Evolutionary conservation across 2,113 vertebrate species (phyloP).

Genomic region (Psittacara wagleri): DNA sequence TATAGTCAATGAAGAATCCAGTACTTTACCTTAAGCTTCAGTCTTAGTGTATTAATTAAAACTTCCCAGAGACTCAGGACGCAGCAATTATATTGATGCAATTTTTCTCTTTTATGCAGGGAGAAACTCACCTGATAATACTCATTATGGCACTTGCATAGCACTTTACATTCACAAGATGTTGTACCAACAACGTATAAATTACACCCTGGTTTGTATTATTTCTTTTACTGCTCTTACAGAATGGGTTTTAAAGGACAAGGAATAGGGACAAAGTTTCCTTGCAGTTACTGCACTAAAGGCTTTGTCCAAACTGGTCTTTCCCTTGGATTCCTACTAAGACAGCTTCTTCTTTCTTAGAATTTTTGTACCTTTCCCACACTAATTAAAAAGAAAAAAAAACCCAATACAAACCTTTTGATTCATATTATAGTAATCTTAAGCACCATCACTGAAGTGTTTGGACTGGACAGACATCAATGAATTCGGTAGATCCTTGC

Average conservation of each 20-base stretch:
- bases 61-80: not conserved
- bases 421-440: not conserved
- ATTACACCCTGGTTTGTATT: not conserved
- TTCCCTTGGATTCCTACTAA: not conserved
- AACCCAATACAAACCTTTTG: fast-evolving
- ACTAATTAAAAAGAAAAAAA: not conserved
- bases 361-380: not conserved
- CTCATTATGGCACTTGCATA: not conserved
- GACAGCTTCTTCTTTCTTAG: not conserved
- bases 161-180: not conserved
- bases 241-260: not conserved
- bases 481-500: not conserved
- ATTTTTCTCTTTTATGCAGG: constrained; percentile 39
- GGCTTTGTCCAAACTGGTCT: not conserved
- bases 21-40: not conserved
- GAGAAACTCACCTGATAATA: constrained; percentile 34
- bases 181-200: not conserved
- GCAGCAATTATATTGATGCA: not conserved
- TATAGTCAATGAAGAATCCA: not conserved
- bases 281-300: not conserved
- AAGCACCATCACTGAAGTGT: not conserved
- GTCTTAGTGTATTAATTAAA: not conserved
- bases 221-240: constrained; percentile 6
- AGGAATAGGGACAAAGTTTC: not conserved
- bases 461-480: not conserved